phyloP scores from a whole-genome alignment of 2,797 vertebrate species.

The Phoxinus dragarum region DNA sequence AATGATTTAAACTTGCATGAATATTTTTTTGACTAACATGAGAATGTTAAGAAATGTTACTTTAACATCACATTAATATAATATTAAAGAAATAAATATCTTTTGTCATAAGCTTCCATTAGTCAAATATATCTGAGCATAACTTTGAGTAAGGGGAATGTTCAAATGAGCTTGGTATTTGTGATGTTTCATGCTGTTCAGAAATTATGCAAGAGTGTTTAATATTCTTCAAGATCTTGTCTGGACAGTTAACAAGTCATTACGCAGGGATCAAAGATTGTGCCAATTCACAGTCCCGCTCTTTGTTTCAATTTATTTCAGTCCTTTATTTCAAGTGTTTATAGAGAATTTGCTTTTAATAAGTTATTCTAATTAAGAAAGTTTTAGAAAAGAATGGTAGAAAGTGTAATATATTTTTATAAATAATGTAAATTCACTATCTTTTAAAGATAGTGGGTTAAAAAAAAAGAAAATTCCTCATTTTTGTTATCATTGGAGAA shows the following conservation, averaged over 20 bases:
- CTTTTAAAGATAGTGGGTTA: background rate
- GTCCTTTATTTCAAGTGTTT: background rate
- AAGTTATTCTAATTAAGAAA: background rate
- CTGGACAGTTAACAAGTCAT: background rate
- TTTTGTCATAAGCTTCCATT: background rate
- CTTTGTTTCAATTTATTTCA: background rate
- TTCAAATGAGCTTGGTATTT: background rate
- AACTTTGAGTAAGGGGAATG: background rate
- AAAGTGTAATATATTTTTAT: background rate
- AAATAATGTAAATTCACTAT: background rate
- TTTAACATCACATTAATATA: background rate
- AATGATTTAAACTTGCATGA: background rate
- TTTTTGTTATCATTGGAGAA: background rate
- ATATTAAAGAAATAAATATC: background rate
- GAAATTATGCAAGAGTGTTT: background rate
- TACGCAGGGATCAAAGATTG: background rate
- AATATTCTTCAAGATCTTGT: slow-evolving; percentile 16
- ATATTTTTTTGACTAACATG: background rate
- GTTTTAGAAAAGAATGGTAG: background rate
- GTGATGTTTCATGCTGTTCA: background rate
- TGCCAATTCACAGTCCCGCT: background rate
- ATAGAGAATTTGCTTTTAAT: background rate
- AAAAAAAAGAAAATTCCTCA: background rate
- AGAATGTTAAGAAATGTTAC: background rate
- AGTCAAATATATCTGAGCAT: background rate